Conservation (phyloP, 2,113 vertebrate genomes). For the Acanthisitta chloris region DNA sequence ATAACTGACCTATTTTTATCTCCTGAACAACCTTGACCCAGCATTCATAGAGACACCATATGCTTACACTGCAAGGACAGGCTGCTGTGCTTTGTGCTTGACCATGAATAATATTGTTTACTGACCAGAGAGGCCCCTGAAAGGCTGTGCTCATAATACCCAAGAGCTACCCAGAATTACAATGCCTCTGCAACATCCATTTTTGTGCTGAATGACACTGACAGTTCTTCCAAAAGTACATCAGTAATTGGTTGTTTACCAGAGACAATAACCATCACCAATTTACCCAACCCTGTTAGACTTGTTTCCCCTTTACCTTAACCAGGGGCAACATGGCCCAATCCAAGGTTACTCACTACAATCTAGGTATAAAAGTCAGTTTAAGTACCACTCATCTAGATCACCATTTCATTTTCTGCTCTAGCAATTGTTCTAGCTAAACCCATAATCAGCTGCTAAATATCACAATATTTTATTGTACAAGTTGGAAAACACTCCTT, state of each 20-base stretch:
- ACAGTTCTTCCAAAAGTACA: neutral
- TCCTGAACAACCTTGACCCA: conserved; percentile 14
- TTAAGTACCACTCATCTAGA: neutral
- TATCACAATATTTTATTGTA: neutral
- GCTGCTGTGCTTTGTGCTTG: neutral
- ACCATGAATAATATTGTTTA: neutral
- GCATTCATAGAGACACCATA: neutral
- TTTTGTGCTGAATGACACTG: neutral
- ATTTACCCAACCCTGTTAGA: neutral
- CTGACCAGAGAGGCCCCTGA: neutral
- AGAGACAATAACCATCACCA: neutral
- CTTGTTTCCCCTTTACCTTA: neutral
- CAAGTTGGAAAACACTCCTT: neutral
- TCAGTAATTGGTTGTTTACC: neutral
- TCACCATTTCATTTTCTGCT: neutral
- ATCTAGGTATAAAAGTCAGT: neutral
- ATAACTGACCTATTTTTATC: neutral
- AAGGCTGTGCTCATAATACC: neutral
- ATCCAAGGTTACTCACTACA: neutral
- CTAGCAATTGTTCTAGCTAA: neutral
- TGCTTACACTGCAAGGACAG: conserved; percentile 9
- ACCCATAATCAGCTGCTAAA: neutral
- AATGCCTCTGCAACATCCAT: neutral
- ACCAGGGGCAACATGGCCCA: neutral
- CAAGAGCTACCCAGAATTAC: neutral